Base-by-base conservation (phyloP, 2,797 vertebrate species). In the Peromyscus nudipes region DNA sequence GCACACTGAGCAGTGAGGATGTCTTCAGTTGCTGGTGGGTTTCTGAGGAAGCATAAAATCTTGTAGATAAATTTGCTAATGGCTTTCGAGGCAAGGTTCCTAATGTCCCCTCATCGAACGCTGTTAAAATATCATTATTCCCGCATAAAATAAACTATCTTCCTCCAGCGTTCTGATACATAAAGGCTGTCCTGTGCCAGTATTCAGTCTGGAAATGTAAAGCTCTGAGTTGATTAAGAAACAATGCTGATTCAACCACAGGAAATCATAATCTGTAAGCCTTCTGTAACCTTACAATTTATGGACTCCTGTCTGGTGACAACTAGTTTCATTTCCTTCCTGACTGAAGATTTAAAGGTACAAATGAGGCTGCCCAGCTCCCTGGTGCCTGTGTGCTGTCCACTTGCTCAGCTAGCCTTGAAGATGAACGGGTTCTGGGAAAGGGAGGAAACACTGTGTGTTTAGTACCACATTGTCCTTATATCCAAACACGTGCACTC, bases 41-140 rank as follows among this genome's bases (percentile, higher is more conserved):
- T 96, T 92, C 80, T 86, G 65, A 92, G 55, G 21, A 40, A 91
- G 46, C 79, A 46, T 91, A 96, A 95, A 92, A 46, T 81, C 62
- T 82, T 94, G 23, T 80, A 91, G 81, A 89, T 96, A 94, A 89
- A 95, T 92, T 95, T 92, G 95, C 79, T 96, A 89, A 89, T 97
- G 64, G 91, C 67, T 89, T 96, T 83, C 6, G 6, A 97, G 82
- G 85, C 91, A 92, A 67, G 31, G 17, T 65, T 92, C 69, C 88
- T 96, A 64, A 76, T 52, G 49, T 92, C 9, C 95, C 25, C n/a
- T 91, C 90, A 91, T 97, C 2, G 7, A 96, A 94, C 62, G 60
- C 60, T 91, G 89, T 94, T 95, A 91, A 80, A 97, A 91, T 96
- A 73, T 49, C 29, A 29, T 96, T 95, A 76, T 94, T 91, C 27